A percentile compares a stretch with the other conserved stretches of the same genome.
Conservation (phyloP, 2,113 vertebrate genomes). For the Ariopsis seemanni region DNA sequence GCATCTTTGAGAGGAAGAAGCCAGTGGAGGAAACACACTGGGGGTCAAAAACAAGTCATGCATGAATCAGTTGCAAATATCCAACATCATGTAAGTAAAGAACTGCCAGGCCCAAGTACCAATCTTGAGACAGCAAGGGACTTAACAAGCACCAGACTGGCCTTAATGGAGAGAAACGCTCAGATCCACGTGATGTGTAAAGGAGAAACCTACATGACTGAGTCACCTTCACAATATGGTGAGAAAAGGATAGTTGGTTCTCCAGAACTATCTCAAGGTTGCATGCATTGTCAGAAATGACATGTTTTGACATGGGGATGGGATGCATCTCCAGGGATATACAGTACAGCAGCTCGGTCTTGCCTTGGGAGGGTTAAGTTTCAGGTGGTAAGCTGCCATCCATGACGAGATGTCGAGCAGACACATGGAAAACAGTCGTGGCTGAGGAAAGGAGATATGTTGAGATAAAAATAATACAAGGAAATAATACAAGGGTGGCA, state of each 20-base stretch:
- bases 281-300: slow-evolving; percentile 2
- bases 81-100: not conserved
- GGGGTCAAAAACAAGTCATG: not conserved
- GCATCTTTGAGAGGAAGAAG: not conserved
- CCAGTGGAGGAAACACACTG: no score
- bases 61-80: not conserved
- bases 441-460: not conserved
- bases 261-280: not conserved
- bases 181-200: not conserved
- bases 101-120: not conserved
- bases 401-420: not conserved
- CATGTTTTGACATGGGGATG: not conserved
- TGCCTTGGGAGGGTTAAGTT: not conserved
- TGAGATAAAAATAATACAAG: not conserved
- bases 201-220: not conserved
- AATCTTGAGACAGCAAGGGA: not conserved
- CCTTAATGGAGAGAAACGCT: not conserved
- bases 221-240: not conserved
- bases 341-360: not conserved
- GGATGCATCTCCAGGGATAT: not conserved
- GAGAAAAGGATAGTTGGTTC: not conserved
- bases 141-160: not conserved
- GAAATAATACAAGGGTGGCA: not conserved
- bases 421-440: not conserved
- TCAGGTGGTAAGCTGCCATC: not conserved